A percentile compares a stretch with the other conserved stretches of the same genome.
These are phyloP conservation scores for Anguilla anguilla DNA, from an alignment of 2,797 vertebrate species.

Conservation along the genomic window DNA sequence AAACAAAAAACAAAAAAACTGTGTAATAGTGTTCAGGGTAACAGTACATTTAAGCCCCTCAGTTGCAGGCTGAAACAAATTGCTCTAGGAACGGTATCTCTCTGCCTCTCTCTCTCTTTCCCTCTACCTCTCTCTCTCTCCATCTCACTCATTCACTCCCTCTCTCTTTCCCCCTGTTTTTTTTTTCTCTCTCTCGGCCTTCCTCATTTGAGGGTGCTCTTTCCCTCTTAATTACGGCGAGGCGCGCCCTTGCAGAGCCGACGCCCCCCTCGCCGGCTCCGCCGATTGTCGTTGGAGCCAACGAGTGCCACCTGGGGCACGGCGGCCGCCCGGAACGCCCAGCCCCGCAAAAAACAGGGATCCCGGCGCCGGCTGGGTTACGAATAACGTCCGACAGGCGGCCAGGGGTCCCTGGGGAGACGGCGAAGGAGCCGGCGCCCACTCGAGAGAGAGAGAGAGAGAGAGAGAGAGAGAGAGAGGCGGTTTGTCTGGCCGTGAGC, in stretches of 20 bases:
- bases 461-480: no score
- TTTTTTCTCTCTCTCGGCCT: neutral
- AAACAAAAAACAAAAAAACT: no score
- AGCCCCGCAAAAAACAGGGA: neutral
- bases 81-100: no score
- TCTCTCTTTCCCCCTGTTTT: neutral
- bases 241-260: neutral
- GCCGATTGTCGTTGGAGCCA: slow-evolving; percentile 31
- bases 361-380: neutral
- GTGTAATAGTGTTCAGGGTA: no score
- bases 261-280: neutral
- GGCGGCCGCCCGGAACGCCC: neutral
- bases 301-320: neutral
- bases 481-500: neutral
- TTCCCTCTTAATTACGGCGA: slow-evolving; percentile 8
- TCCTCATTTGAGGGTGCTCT: no score
- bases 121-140: neutral
- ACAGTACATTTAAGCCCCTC: no score
- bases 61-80: no score
- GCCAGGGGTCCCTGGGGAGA: slow-evolving; percentile 1
- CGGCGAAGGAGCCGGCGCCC: neutral
- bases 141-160: neutral
- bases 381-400: neutral
- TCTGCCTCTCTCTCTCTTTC: neutral
- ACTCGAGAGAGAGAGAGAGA: neutral